A percentile compares a stretch with the other conserved stretches of the same genome.
Conservation (phyloP, 2,797 vertebrate species). For the Hydrophis major region DNA sequence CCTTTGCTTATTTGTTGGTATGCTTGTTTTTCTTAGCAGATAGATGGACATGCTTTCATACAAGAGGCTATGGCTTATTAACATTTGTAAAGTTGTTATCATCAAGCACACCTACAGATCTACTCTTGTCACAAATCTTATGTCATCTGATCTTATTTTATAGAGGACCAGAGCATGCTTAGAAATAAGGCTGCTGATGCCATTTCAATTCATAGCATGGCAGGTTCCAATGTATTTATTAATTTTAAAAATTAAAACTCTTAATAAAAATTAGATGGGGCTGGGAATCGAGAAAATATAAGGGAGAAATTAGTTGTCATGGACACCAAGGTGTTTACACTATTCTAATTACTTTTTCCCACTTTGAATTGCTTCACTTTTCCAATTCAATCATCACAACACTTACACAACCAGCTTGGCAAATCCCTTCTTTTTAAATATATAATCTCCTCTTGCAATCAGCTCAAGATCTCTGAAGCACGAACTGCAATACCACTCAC, state of each 20-base stretch:
- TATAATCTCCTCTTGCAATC: conserved; percentile 4
- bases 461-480: conserved; percentile 2
- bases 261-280: not conserved
- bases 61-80: not conserved
- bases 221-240: not conserved
- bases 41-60: not conserved
- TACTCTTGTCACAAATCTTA: not conserved
- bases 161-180: not conserved
- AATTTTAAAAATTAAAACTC: not conserved
- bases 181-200: not conserved
- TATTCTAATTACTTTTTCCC: not conserved
- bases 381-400: not conserved
- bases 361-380: conserved; percentile 4
- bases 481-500: conserved; percentile 12
- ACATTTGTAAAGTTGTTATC: not conserved
- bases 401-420: not conserved
- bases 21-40: not conserved
- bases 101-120: not conserved
- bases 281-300: not conserved
- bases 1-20: not conserved
- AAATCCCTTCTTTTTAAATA: not conserved
- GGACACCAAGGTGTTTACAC: not conserved
- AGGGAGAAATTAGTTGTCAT: not conserved
- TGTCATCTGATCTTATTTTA: not conserved
- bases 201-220: not conserved